Evolutionary conservation across 2,888 invertebrate genomes (phyloP).

Genomic region (Gymnocheta viridis): DNA sequence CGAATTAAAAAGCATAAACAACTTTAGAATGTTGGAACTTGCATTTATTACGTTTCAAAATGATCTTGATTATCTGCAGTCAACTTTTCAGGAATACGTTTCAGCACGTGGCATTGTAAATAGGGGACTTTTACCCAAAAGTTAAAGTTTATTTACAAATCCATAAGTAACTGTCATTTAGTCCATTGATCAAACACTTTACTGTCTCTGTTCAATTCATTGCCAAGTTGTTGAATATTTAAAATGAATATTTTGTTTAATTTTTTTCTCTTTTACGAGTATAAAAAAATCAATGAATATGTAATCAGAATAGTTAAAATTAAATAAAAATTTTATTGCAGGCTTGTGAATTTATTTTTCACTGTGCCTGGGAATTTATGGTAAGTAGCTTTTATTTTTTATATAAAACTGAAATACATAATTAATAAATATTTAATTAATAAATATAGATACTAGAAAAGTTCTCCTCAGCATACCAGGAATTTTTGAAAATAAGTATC

Average conservation of each 20-base stretch:
- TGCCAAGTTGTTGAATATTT: conserved; percentile 15
- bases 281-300: conserved; percentile 10
- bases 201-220: conserved; percentile 7
- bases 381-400: too few relatives aligned
- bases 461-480: too few relatives aligned
- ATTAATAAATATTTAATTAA: too few relatives aligned
- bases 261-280: background rate
- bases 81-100: background rate
- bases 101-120: background rate
- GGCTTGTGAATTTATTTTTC: background rate
- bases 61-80: background rate
- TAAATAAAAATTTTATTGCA: background rate
- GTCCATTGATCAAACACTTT: background rate
- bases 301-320: background rate
- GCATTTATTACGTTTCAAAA: background rate
- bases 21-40: background rate
- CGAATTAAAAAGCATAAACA: conserved; percentile 9
- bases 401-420: too few relatives aligned
- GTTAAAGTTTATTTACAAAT: background rate
- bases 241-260: background rate
- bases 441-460: too few relatives aligned
- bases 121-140: background rate
- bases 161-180: background rate
- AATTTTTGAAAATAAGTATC: too few relatives aligned
- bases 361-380: background rate